Conservation (phyloP, 2,113 vertebrate species). For the Ceuthmochares aereus region DNA sequence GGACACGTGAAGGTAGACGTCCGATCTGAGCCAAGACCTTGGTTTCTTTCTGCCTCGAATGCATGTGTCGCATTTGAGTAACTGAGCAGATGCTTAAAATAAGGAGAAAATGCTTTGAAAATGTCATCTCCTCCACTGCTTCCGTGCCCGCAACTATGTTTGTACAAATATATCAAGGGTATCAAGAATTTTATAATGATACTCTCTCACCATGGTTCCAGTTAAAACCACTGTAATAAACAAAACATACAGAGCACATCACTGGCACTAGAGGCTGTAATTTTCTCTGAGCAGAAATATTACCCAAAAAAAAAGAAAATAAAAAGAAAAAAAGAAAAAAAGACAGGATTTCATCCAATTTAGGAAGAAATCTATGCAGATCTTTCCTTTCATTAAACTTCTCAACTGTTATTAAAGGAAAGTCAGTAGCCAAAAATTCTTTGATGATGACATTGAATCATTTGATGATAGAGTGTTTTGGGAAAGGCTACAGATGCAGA, state of each 20-base stretch:
- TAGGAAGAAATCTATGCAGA: conserved; percentile 74
- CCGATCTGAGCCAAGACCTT: not conserved
- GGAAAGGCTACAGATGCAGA: conserved; percentile 57
- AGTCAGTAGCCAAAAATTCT: conserved; percentile 77
- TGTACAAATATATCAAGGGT: conserved; percentile 66
- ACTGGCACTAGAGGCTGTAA: conserved; percentile 78
- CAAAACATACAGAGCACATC: conserved; percentile 77
- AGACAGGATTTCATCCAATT: conserved; percentile 71
- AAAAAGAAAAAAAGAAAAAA: not conserved
- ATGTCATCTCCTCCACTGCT: conserved; percentile 5
- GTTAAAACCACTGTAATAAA: conserved; percentile 77
- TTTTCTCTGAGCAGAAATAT: conserved; percentile 79
- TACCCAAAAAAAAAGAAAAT: conserved; percentile 57
- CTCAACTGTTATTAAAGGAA: conserved; percentile 77
- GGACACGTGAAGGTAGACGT: fast-evolving
- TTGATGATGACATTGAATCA: conserved; percentile 76
- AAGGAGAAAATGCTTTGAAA: conserved; percentile 27
- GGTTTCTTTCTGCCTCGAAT: not conserved
- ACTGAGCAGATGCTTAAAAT: conserved; percentile 34
- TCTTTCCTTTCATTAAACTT: conserved; percentile 80
- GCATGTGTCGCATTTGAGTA: not conserved
- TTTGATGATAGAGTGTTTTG: conserved; percentile 70
- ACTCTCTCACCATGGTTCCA: conserved; percentile 67
- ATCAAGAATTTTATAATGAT: conserved; percentile 80
- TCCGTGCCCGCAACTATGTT: conserved; percentile 54